A percentile compares a stretch with the other conserved stretches of the same genome.
phyloP scores from a whole-genome alignment of 1,140 invertebrate genomes.

The Rhynchophorus ferrugineus region DNA sequence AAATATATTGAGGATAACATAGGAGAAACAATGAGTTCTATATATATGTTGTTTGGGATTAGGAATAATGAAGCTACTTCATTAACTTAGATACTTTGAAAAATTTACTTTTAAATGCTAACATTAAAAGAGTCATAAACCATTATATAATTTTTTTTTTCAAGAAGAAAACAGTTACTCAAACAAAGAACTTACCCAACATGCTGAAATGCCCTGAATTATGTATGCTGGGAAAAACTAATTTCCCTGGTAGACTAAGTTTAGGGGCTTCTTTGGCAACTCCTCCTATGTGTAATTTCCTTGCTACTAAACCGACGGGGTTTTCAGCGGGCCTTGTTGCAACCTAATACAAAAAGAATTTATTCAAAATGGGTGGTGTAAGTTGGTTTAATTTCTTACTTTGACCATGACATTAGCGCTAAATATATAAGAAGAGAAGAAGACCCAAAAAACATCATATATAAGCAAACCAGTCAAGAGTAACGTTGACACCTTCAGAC shows the following conservation, averaged over 20 bases:
- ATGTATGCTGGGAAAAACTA: conserved; percentile 95
- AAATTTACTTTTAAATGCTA: no score
- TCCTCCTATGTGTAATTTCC: conserved; percentile 82
- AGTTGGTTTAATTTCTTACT: conserved; percentile 42
- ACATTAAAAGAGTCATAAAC: no score
- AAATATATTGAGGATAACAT: no score
- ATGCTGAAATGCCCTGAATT: conserved; percentile 94
- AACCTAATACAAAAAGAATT: conserved; percentile 45
- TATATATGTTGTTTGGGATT: no score
- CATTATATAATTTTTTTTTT: no score
- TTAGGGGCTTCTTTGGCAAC: conserved; percentile 86
- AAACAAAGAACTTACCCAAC: conserved; percentile 68
- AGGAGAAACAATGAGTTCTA: no score
- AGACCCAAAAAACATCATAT: conserved; percentile 98
- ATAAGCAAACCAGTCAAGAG: conserved; percentile 88
- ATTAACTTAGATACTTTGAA: no score
- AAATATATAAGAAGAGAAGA: conserved; percentile 97
- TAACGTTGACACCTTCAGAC: conserved; percentile 92
- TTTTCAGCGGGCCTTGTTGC: conserved; percentile 90
- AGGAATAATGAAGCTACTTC: no score
- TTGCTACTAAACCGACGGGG: conserved; percentile 87
- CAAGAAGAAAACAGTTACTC: no score
- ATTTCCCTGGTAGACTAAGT: conserved; percentile 89
- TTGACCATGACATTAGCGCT: conserved; percentile 99
- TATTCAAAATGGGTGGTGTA: conserved; percentile 4